These are phyloP conservation scores for Spinibarbus caldwelli DNA, from an alignment of 2,797 vertebrate species.

Conservation along the genomic window DNA sequence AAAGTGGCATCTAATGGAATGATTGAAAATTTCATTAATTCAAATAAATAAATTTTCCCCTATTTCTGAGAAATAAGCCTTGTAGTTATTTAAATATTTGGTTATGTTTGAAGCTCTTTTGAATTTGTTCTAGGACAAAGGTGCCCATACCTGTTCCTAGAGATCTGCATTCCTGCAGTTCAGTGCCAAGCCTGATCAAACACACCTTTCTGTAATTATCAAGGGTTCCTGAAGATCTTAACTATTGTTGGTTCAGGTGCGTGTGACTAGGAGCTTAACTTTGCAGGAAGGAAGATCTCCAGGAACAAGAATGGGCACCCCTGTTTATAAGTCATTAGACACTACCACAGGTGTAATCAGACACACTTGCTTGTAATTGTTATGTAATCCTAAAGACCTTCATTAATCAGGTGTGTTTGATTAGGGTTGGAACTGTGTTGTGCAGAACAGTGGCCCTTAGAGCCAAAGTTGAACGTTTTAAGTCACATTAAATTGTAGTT, in stretches of 20 bases:
- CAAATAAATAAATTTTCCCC: background rate
- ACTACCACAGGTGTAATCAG: background rate
- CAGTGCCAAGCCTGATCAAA: background rate
- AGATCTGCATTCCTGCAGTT: background rate
- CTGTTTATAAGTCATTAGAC: background rate
- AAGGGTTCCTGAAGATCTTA: background rate
- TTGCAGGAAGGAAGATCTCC: background rate
- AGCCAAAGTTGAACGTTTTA: background rate
- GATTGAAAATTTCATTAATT: background rate
- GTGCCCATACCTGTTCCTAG: background rate
- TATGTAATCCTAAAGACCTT: background rate
- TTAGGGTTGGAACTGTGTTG: background rate
- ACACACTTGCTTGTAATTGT: background rate
- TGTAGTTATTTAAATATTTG: background rate
- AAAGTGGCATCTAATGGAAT: background rate
- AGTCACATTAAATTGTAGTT: background rate
- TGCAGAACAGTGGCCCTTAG: background rate
- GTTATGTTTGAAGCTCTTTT: background rate
- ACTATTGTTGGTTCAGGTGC: background rate
- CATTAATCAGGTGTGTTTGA: background rate
- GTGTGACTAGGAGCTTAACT: background rate
- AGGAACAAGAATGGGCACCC: background rate
- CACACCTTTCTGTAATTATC: background rate
- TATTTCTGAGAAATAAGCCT: background rate
- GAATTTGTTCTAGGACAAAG: background rate